These are phyloP conservation scores for Coenonympha glycerion DNA, from an alignment of 2,888 invertebrate genomes.

Conservation along the genomic window DNA sequence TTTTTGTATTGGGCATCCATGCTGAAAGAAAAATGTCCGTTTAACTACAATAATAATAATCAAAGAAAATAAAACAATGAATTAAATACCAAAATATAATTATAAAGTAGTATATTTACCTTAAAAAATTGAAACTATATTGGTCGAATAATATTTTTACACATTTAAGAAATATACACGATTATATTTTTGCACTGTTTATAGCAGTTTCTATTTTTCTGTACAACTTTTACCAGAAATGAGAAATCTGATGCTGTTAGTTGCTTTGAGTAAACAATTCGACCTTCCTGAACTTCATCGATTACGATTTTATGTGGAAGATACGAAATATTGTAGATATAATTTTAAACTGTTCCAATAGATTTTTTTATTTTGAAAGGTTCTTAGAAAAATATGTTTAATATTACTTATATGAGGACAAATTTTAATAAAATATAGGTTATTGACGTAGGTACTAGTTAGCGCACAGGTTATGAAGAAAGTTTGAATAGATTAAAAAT, in stretches of 20 bases:
- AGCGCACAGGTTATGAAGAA: slow-evolving; percentile 28
- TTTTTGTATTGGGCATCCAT: not conserved
- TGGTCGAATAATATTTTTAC: slow-evolving; percentile 14
- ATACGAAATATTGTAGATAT: not conserved
- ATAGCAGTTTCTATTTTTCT: not conserved
- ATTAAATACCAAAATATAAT: slow-evolving; percentile 14
- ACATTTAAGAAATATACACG: not conserved
- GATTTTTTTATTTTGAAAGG: slow-evolving; percentile 15
- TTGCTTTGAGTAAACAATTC: not conserved
- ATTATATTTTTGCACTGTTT: not conserved
- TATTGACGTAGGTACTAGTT: slow-evolving; percentile 30
- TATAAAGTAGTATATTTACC: slow-evolving; percentile 7
- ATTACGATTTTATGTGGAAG: not conserved
- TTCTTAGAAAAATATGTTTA: slow-evolving; percentile 27
- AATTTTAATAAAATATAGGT: slow-evolving; percentile 19
- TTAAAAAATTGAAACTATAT: slow-evolving; percentile 24
- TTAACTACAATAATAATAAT: not conserved
- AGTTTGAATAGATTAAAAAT: slow-evolving; percentile 24
- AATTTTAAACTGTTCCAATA: slow-evolving; percentile 18
- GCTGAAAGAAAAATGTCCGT: slow-evolving; percentile 3
- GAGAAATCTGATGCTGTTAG: too few relatives aligned
- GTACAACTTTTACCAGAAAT: not conserved
- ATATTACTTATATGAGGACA: slow-evolving; percentile 24
- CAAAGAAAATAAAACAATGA: not conserved
- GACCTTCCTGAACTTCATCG: not conserved